Evolutionary conservation across 2,888 invertebrate genomes (phyloP), one percentile per base, ranked within the genome.

Genomic region (Nasonia oneida): DNA sequence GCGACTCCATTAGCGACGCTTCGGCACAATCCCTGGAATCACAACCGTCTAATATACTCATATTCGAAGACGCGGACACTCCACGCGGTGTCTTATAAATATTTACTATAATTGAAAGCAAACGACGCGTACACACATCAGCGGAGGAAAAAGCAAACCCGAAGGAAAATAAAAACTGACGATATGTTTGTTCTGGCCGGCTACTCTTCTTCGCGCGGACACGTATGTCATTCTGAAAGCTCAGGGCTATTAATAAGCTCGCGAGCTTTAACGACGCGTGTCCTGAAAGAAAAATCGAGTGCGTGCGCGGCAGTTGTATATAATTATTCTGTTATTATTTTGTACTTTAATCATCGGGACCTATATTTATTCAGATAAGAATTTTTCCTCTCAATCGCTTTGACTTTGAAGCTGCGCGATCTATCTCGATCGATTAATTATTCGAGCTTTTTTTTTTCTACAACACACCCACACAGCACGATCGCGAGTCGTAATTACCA

Each of bases 91-190:
- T 14, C 53, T 53, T 18, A 64, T 29, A 14, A 64, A 29, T 64
- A 64, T 64, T 29, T 64, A 29, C 64, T 64, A 29, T 29, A 64
- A 64, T 29, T 29, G 64, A 64, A 12, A 29, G 29, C 64, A 61
- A n/a, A 61, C 61, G 61, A 61, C n/a, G 61, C 4, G 8, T 10
- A 53, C 53, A 53, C 5, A 14, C 53, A 0, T 53, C 53, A 18
- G 53, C 53, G 42, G 42, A 42, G 42, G 6, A 42, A 53, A 53
- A 53, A 53, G 4, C 0, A 53, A 53, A 23, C 61, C 0, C n/a
- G 61, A 61, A n/a, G 23, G 61, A 61, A 61, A 61, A 61, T 61
- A 61, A 61, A 61, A 61, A n/a, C 61, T 61, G 23, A 3, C 61
- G 61, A 61, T 61, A 61, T n/a, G n/a, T 61, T 18, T 53, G 1